Evolutionary conservation across 2,113 vertebrate species (phyloP).

Genomic region (Microtus pennsylvanicus): DNA sequence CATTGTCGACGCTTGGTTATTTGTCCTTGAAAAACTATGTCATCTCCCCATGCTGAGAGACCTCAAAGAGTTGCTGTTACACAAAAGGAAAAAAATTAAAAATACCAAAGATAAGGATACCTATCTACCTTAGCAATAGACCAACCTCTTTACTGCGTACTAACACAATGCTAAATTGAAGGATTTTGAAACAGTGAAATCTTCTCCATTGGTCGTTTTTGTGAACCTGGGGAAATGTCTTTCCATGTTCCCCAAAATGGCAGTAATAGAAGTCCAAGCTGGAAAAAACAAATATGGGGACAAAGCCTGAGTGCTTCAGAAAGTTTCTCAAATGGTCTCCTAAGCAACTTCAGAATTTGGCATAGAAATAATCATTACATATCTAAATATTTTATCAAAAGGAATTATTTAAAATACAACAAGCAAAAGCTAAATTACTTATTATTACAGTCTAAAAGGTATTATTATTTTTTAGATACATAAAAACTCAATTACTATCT

Average conservation of each 20-base stretch:
- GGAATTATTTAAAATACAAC: slow-evolving; percentile 29
- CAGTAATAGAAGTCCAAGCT: background rate
- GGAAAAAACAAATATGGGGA: background rate
- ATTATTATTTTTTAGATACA: background rate
- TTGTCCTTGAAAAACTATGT: slow-evolving; percentile 52
- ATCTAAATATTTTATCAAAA: slow-evolving; percentile 30
- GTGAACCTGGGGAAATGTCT: slow-evolving; percentile 19
- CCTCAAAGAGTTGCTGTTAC: background rate
- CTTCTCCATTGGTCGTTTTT: slow-evolving; percentile 29
- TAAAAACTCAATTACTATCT: background rate
- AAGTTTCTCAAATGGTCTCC: slow-evolving; percentile 24
- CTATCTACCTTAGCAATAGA: slow-evolving; percentile 55
- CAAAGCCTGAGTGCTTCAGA: slow-evolving; percentile 30
- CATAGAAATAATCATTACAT: background rate
- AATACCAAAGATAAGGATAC: slow-evolving; percentile 14
- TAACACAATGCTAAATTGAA: slow-evolving; percentile 42
- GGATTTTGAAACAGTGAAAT: slow-evolving; percentile 13
- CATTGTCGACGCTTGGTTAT: background rate
- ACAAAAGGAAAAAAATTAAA: background rate
- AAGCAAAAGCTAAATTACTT: background rate
- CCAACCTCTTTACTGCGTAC: slow-evolving; percentile 30
- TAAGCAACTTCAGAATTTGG: slow-evolving; percentile 10
- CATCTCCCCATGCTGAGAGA: background rate
- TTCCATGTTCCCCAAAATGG: slow-evolving; percentile 45
- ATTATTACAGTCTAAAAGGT: background rate